Evolutionary conservation across 2,797 vertebrate genomes (phyloP).

Genomic region (Dryobates pubescens): DNA sequence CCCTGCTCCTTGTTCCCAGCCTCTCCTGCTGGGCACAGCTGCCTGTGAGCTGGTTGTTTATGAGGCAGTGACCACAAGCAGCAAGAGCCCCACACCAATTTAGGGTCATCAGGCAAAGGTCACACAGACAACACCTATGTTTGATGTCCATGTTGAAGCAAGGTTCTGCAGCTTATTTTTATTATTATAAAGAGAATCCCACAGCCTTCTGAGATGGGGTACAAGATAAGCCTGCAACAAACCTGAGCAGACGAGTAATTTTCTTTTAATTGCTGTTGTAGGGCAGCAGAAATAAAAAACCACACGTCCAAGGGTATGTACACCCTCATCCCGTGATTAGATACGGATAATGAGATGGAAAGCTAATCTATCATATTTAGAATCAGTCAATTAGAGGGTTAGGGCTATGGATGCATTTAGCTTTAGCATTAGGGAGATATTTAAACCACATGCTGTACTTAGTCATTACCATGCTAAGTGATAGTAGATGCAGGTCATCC

Average conservation of each 20-base stretch:
- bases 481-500: conserved; percentile 61
- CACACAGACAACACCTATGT: not conserved
- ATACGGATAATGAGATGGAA: conserved; percentile 65
- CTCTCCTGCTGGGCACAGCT: not conserved
- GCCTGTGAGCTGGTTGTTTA: not conserved
- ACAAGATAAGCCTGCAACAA: not conserved
- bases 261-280: conserved; percentile 15
- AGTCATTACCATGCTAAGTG: conserved; percentile 58
- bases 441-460: conserved; percentile 56
- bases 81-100: not conserved
- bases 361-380: conserved; percentile 71
- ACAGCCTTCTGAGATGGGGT: not conserved
- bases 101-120: not conserved
- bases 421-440: conserved; percentile 45
- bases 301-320: not conserved
- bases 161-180: not conserved
- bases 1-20: not conserved
- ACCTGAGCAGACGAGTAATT: not conserved
- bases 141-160: not conserved
- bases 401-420: conserved; percentile 43
- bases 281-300: conserved; percentile 18
- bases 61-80: not conserved
- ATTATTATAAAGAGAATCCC: not conserved
- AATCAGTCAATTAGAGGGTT: conserved; percentile 66
- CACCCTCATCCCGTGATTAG: conserved; percentile 24